Evolutionary conservation across 2,888 invertebrate species (phyloP), one percentile per base, ranked within the genome.

Genomic region (Caenorhabditis uteleia): DNA sequence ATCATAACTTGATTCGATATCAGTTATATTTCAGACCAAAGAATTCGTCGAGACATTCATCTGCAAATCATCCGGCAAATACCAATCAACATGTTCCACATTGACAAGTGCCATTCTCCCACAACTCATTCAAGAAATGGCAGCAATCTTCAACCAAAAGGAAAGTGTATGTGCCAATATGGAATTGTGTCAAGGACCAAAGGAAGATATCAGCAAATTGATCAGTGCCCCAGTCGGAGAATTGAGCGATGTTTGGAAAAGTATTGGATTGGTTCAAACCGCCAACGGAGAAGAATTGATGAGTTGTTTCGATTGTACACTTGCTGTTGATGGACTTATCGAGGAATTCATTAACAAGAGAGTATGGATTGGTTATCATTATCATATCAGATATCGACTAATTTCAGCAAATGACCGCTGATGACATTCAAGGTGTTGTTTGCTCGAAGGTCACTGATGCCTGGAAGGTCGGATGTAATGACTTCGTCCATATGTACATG

Each of bases 241-340:
- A 16, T 18, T 51, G 12, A 16, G 26, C 4, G 47, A 55, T 16
- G n/a, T 61, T 14, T 56, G 55, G 61, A 46, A 51, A 43, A 43
- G 31, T 2, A 56, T 61, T 55, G 61, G 61, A 45, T n/a, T 29
- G 2, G 48, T 59, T 3, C 53, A 55, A 51, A 43, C 50, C 0
- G 20, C 33, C 5, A 50, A 61, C 29, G 50, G 45, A 25, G 61
- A 61, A 21, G 50, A 61, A 33, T 29, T 56, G 23, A 69, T 68
- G 62, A 48, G 53, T 7, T 75, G 75, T 44, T 59, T 75, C 42
- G 68, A 71, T 26, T 75, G 75, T 55, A 61, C 56, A 10, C 50
- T 74, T n/a, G 44, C 58, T 0, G 47, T 60, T 31, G 75, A 69
- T 31, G 53, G 55, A 10, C 53, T 70, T 23, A 27, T 74, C 7